Base-by-base conservation (phyloP, 2,888 invertebrate species). In the Pseudeuparius sepicola region DNA sequence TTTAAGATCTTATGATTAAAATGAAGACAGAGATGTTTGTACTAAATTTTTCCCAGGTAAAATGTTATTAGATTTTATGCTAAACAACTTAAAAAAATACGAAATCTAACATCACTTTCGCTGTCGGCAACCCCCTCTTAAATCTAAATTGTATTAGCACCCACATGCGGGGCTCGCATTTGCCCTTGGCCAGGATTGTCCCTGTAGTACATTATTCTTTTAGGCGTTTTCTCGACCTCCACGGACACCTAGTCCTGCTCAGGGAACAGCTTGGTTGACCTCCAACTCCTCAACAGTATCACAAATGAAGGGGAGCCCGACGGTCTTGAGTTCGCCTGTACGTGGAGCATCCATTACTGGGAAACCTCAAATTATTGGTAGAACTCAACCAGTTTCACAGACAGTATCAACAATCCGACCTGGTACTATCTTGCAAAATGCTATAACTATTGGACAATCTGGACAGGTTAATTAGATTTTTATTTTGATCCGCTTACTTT, bases 201-300 rank as follows among this genome's bases (percentile, higher is more conserved):
- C n/a, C n/a, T n/a, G n/a, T n/a, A n/a, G n/a, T n/a, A n/a, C n/a
- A n/a, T n/a, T n/a, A n/a, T n/a, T n/a, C n/a, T n/a, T n/a, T n/a
- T 54, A 57, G 43, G 42, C 53, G 12, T 62, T 60, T 50, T 56
- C 56, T 18, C 46, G 60, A 14, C 62, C 62, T 3, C 53, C 62
- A 3, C 46, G 63, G 29, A 59, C 62, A 6, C 61, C 63, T 2
- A 63, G 61, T 44, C 63, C 63, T 7, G 61, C 61, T 3, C 57
- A 55, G 36, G 55, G 55, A 23, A 58, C 61, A 7, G 55, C 59
- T 9, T 61, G 61, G 60, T 44, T 60, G 17, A 52, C 57, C 23
- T 52, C 59, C 16, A 59, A 55, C 42, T 45, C 55, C 10, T 51
- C 58, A 2, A 60, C 56, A 45, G 59, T 60, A 16, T 54, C 59